Percentiles rank a stretch among this genome's conserved stretches.
Conservation (phyloP, 1,140 invertebrate species). For the Phocides pigmalion region DNA sequence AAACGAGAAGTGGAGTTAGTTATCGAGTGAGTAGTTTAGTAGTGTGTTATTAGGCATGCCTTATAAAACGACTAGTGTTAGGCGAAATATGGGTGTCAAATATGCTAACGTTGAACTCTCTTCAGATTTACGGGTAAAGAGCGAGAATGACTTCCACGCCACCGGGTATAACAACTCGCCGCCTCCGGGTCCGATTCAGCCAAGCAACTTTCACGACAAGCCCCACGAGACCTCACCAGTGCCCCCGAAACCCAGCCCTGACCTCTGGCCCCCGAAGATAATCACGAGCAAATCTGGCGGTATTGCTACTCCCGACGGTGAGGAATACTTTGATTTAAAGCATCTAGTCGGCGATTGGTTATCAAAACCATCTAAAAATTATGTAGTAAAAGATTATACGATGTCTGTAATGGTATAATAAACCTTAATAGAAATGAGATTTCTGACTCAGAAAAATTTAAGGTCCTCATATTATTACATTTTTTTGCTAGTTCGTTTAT, state of each 20-base stretch:
- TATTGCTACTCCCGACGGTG: slow-evolving; percentile 82
- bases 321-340: slow-evolving; percentile 24
- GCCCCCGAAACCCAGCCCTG: slow-evolving; percentile 77
- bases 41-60: not conserved
- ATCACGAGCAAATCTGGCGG: slow-evolving; percentile 82
- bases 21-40: not conserved
- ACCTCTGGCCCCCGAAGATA: slow-evolving; percentile 76
- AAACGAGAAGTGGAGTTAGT: not conserved
- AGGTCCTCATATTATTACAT: no score
- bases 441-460: no score
- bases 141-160: slow-evolving; percentile 83
- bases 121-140: slow-evolving; percentile 85
- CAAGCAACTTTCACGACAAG: slow-evolving; percentile 81
- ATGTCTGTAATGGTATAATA: no score
- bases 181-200: slow-evolving; percentile 79
- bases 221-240: slow-evolving; percentile 78
- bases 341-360: no score
- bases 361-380: no score
- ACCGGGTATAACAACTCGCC: slow-evolving; percentile 78
- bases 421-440: no score
- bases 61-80: not conserved
- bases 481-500: no score
- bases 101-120: slow-evolving; percentile 9
- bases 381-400: no score
- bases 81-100: not conserved